phyloP scores from a whole-genome alignment of 1,140 invertebrate genomes.

The Drosophila eugracilis region DNA sequence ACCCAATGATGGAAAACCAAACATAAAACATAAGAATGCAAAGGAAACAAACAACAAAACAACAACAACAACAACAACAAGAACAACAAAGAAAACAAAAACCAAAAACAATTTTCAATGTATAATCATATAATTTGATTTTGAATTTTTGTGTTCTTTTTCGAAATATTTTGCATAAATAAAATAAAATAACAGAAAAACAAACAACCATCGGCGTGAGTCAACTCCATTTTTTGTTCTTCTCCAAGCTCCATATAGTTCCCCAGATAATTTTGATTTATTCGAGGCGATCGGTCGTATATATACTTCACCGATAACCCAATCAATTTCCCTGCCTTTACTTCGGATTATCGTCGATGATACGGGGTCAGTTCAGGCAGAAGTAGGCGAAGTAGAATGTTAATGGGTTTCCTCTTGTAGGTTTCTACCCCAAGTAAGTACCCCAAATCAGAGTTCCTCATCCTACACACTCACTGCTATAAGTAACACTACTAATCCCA shows the following conservation, averaged over 20 bases:
- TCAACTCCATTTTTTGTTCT: not conserved
- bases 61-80: slow-evolving; percentile 20
- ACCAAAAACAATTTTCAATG: slow-evolving; percentile 75
- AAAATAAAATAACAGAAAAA: slow-evolving; percentile 84
- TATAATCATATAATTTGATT: slow-evolving; percentile 82
- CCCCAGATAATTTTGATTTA: slow-evolving; percentile 63
- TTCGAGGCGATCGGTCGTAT: slow-evolving; percentile 38
- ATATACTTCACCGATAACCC: slow-evolving; percentile 30
- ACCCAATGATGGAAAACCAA: slow-evolving; percentile 38
- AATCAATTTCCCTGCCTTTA: slow-evolving; percentile 17
- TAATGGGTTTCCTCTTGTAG: too few relatives aligned
- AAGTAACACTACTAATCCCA: too few relatives aligned
- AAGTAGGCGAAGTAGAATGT: too few relatives aligned
- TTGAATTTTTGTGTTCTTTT: slow-evolving; percentile 83
- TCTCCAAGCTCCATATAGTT: slow-evolving; percentile 17
- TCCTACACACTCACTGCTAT: too few relatives aligned
- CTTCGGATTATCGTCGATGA: slow-evolving; percentile 36
- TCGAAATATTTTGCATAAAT: slow-evolving; percentile 85
- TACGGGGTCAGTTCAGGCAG: not conserved
- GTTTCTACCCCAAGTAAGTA: too few relatives aligned
- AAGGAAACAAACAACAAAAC: slow-evolving; percentile 47
- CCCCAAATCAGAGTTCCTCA: too few relatives aligned
- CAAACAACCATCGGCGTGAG: slow-evolving; percentile 31
- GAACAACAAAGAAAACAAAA: slow-evolving; percentile 53
- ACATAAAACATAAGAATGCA: slow-evolving; percentile 74